A percentile compares a stretch with the other conserved stretches of the same genome.
Conservation (phyloP, 2,113 vertebrate genomes). For the Gymnogyps californianus region DNA sequence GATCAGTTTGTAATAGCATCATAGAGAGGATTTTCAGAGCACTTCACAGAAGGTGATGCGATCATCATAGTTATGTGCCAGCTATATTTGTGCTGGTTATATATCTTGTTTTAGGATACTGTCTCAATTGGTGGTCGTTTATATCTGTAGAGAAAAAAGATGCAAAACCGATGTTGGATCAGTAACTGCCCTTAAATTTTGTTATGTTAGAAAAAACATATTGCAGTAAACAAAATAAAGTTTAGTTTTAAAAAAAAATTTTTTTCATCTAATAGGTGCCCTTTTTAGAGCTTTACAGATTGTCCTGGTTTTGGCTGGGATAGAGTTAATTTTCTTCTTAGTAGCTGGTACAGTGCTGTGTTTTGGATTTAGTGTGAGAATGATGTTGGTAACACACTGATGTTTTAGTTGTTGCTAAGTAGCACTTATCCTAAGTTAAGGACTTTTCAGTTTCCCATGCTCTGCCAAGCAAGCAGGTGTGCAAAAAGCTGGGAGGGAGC, state of each 20-base stretch:
- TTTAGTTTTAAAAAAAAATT: neutral
- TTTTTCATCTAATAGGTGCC: neutral
- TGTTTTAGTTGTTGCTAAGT: too few species aligned
- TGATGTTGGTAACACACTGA: too few species aligned
- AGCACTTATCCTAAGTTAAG: too few species aligned
- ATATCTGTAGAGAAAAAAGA: neutral
- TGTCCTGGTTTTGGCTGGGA: too few species aligned
- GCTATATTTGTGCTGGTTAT: neutral
- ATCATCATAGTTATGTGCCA: neutral
- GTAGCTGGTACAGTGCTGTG: too few species aligned
- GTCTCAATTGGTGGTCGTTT: neutral
- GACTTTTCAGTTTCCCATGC: too few species aligned
- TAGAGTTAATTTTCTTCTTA: too few species aligned
- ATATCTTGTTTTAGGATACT: neutral
- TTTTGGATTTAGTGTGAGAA: too few species aligned
- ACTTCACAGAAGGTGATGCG: neutral
- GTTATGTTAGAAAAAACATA: neutral
- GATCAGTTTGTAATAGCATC: neutral
- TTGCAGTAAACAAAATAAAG: neutral
- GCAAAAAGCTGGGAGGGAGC: too few species aligned
- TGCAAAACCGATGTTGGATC: neutral
- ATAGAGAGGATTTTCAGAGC: neutral
- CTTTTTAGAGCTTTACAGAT: neutral
- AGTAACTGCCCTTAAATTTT: neutral
- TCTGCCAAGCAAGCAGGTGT: too few species aligned